A percentile compares a stretch with the other conserved stretches of the same genome.
Conservation (phyloP, 2,113 vertebrate genomes). For the Lagenorhynchus albirostris region DNA sequence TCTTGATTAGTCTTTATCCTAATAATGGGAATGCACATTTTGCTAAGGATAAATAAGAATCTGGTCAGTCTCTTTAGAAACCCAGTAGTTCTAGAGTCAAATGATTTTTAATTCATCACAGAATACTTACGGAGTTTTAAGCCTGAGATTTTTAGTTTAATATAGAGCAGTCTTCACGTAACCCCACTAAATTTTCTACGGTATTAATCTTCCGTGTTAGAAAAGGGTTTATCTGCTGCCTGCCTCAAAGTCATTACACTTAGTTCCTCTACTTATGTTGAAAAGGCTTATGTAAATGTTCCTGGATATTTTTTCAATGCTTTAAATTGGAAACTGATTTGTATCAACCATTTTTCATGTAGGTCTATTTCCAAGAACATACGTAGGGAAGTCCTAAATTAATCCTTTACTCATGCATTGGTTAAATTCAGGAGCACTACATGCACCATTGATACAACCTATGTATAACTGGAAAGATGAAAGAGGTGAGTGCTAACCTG, state of each 20-base stretch:
- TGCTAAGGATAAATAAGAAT: slow-evolving; percentile 6
- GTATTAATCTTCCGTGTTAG: slow-evolving; percentile 28
- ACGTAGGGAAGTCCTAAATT: not conserved
- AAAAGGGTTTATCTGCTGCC: slow-evolving; percentile 38
- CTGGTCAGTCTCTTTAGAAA: slow-evolving; percentile 6
- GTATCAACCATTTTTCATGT: slow-evolving; percentile 29
- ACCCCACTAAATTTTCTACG: not conserved
- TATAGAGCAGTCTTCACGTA: not conserved
- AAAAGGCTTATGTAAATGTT: slow-evolving; percentile 54
- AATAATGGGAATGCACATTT: slow-evolving; percentile 17
- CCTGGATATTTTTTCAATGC: slow-evolving; percentile 8
- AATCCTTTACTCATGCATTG: not conserved
- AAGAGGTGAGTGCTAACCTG: not conserved
- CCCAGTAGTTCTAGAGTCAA: not conserved
- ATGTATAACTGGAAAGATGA: not conserved
- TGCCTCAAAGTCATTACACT: slow-evolving; percentile 34
- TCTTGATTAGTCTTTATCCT: slow-evolving; percentile 34
- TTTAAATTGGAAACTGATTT: slow-evolving; percentile 53
- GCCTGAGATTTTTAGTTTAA: slow-evolving; percentile 25
- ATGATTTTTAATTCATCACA: slow-evolving; percentile 47
- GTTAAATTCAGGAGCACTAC: not conserved
- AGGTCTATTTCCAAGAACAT: slow-evolving; percentile 16
- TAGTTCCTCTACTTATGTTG: not conserved
- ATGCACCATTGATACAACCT: not conserved
- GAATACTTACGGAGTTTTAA: not conserved